phyloP scores from a whole-genome alignment of 2,113 vertebrate species.

The Noctilio leporinus region DNA sequence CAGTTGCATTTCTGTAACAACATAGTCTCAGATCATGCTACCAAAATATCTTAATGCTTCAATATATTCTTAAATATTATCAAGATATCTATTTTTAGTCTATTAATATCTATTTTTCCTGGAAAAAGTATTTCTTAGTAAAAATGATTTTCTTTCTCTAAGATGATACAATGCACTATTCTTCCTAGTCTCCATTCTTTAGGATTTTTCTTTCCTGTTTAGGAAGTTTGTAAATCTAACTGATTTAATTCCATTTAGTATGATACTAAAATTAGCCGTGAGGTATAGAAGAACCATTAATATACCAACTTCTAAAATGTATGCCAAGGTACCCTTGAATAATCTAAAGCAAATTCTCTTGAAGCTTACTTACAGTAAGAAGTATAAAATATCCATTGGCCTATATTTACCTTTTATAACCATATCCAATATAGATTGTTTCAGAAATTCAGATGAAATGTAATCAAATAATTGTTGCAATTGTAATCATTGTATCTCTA shows the following conservation, averaged over 20 bases:
- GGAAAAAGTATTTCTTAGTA: neutral
- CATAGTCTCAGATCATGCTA: neutral
- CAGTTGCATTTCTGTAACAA: neutral
- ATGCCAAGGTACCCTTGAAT: neutral
- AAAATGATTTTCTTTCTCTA: neutral
- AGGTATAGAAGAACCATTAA: slow-evolving; percentile 27
- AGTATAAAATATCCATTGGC: slow-evolving; percentile 13
- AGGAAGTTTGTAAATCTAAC: slow-evolving; percentile 43
- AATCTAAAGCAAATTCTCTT: slow-evolving; percentile 10
- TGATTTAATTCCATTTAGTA: neutral
- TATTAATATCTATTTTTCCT: neutral
- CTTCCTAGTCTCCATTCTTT: neutral
- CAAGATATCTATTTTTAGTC: neutral
- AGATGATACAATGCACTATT: neutral
- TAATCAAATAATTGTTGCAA: neutral
- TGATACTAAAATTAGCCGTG: slow-evolving; percentile 38
- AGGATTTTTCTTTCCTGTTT: neutral
- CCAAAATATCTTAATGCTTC: neutral
- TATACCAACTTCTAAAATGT: slow-evolving; percentile 12
- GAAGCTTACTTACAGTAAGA: slow-evolving; percentile 19
- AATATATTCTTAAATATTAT: neutral
- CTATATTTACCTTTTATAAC: neutral
- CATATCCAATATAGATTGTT: neutral
- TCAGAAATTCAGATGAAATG: slow-evolving; percentile 34
- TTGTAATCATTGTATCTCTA: neutral